phyloP scores from a whole-genome alignment of 2,113 vertebrate species.

The Thymallus thymallus region DNA sequence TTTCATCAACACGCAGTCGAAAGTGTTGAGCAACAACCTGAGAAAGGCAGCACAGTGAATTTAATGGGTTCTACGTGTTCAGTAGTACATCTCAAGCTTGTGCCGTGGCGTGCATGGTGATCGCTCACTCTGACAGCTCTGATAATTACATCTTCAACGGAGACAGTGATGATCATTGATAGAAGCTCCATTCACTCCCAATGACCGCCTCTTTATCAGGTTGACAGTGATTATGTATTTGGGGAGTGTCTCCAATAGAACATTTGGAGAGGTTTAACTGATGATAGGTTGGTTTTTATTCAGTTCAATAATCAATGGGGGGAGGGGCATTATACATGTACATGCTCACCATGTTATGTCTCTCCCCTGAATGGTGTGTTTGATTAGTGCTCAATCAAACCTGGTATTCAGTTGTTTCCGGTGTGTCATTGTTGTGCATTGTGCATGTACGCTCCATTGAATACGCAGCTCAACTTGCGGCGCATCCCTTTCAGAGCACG shows the following conservation, averaged over 20 bases:
- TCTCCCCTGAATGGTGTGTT: no score
- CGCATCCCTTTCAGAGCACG: neutral
- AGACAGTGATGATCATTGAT: conserved; percentile 52
- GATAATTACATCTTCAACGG: conserved; percentile 50
- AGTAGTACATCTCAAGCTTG: conserved; percentile 30
- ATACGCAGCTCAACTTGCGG: neutral
- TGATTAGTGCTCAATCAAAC: no score
- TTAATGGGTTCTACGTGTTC: conserved; percentile 32
- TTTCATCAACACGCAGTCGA: conserved; percentile 26
- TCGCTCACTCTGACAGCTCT: conserved; percentile 55
- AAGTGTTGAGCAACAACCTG: conserved; percentile 30
- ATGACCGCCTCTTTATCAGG: conserved; percentile 19
- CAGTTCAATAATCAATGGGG: neutral
- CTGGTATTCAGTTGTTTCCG: no score
- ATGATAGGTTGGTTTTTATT: conserved; percentile 6
- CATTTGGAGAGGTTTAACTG: neutral
- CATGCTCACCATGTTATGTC: no score
- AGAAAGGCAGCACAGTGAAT: conserved; percentile 5
- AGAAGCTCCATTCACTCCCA: conserved; percentile 26
- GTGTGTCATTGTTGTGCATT: no score
- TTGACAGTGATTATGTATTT: conserved; percentile 19
- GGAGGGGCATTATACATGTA: neutral
- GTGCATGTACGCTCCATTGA: neutral
- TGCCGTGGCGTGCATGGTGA: conserved; percentile 1
- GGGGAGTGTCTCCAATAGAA: neutral